Percentiles rank a stretch among this genome's conserved stretches.
Evolutionary conservation across 2,888 invertebrate species (phyloP).

Genomic region (Cynaeus angustus): DNA sequence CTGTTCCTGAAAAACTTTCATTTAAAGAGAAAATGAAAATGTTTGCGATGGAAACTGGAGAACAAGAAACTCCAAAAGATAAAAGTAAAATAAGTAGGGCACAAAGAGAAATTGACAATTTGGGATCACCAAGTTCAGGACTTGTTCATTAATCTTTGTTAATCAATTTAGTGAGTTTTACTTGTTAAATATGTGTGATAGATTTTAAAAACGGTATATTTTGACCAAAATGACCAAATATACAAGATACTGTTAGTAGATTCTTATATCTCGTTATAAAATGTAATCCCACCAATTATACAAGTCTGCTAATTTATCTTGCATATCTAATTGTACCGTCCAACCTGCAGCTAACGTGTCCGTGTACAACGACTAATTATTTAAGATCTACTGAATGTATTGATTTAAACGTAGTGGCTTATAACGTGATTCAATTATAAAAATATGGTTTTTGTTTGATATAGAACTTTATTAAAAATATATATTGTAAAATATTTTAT

Average conservation of each 20-base stretch:
- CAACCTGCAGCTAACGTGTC: slow-evolving; percentile 59
- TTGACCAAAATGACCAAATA: slow-evolving; percentile 50
- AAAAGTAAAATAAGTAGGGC: slow-evolving; percentile 97
- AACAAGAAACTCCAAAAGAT: slow-evolving; percentile 93
- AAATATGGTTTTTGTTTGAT: slow-evolving; percentile 56
- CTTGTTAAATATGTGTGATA: slow-evolving; percentile 48
- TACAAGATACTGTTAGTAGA: slow-evolving; percentile 48
- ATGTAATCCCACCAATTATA: slow-evolving; percentile 24
- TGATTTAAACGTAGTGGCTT: slow-evolving; percentile 63
- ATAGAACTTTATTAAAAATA: slow-evolving; percentile 58
- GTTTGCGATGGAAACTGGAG: slow-evolving; percentile 98
- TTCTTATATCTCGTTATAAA: slow-evolving; percentile 25
- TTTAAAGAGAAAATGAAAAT: slow-evolving; percentile 99
- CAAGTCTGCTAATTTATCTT: slow-evolving; percentile 48
- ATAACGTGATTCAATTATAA: slow-evolving; percentile 58
- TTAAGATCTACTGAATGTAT: slow-evolving; percentile 44
- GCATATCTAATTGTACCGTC: slow-evolving; percentile 61
- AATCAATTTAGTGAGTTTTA: slow-evolving; percentile 30
- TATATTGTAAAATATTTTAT: slow-evolving; percentile 60
- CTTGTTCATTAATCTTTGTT: slow-evolving; percentile 61
- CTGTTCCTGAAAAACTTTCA: slow-evolving; percentile 92
- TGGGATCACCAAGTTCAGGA: slow-evolving; percentile 70
- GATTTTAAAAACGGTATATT: slow-evolving; percentile 39
- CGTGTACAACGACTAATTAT: slow-evolving; percentile 54
- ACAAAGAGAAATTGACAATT: slow-evolving; percentile 92